Conservation (phyloP, 2,888 invertebrate species). For the Mesorhabditis belari region DNA sequence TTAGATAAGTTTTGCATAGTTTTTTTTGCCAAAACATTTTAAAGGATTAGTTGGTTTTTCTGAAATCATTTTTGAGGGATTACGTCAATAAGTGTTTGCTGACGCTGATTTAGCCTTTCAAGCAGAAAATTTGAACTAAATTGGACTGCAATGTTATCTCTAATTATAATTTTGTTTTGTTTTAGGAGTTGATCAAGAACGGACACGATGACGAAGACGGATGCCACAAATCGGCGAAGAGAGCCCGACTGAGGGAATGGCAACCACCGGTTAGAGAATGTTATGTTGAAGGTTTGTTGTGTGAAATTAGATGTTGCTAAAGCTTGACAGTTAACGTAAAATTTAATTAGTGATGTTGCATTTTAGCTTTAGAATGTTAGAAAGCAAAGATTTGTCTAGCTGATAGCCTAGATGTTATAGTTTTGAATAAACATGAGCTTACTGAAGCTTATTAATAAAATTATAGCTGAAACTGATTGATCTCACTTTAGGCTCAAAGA, state of each 20-base stretch:
- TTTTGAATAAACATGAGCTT: neutral
- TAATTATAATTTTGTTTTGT: too few relatives aligned
- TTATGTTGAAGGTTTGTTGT: neutral
- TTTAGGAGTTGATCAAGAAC: neutral
- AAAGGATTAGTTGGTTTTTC: too few relatives aligned
- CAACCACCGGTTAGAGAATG: neutral
- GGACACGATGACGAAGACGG: neutral
- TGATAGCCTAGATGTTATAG: neutral
- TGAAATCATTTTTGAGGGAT: too few relatives aligned
- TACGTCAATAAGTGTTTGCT: too few relatives aligned
- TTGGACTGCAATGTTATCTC: too few relatives aligned
- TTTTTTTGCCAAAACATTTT: too few relatives aligned
- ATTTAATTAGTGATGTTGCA: neutral
- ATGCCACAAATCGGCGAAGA: neutral
- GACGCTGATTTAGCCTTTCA: too few relatives aligned
- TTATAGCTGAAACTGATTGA: neutral
- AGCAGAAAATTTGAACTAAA: too few relatives aligned
- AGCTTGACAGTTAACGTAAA: neutral
- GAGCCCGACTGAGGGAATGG: neutral
- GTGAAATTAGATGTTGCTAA: neutral
- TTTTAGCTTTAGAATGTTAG: neutral
- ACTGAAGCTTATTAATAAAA: neutral
- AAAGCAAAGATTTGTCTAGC: neutral
- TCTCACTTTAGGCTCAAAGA: slow-evolving; percentile 8
- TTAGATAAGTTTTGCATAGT: too few relatives aligned